A percentile compares a stretch with the other conserved stretches of the same genome.
phyloP scores from a whole-genome alignment of 2,888 invertebrate species.

The Agonopterix alstromeriana region DNA sequence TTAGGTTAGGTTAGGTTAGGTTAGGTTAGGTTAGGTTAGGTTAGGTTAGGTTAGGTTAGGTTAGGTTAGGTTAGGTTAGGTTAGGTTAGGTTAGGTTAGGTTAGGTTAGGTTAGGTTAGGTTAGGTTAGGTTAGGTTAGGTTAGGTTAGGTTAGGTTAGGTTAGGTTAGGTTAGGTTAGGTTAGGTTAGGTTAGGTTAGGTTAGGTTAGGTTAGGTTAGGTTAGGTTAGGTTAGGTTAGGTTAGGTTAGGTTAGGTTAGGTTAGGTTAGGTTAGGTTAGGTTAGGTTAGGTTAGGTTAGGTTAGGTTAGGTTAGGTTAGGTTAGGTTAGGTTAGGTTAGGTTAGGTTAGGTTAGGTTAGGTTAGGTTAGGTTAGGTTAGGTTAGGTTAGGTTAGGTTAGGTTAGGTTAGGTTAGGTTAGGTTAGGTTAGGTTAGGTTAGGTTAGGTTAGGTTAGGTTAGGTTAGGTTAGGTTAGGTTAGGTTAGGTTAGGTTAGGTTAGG shows the following conservation, averaged over 20 bases:
- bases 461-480: conserved; percentile 19
- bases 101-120: conserved; percentile 20
- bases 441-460: conserved; percentile 20
- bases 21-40: conserved; percentile 15
- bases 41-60: conserved; percentile 19
- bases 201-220: conserved; percentile 20
- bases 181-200: conserved; percentile 15
- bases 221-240: conserved; percentile 16
- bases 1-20: conserved; percentile 20
- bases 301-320: conserved; percentile 20
- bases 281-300: conserved; percentile 17
- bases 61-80: conserved; percentile 19
- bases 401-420: conserved; percentile 20
- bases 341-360: conserved; percentile 19
- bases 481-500: conserved; percentile 17
- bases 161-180: conserved; percentile 19
- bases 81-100: conserved; percentile 16
- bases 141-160: conserved; percentile 19
- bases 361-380: conserved; percentile 19
- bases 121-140: conserved; percentile 12
- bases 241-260: conserved; percentile 19
- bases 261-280: conserved; percentile 19
- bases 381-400: conserved; percentile 17
- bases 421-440: conserved; percentile 17
- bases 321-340: conserved; percentile 17